Conservation (phyloP, 2,888 invertebrate species). For the Elmis aenea region DNA sequence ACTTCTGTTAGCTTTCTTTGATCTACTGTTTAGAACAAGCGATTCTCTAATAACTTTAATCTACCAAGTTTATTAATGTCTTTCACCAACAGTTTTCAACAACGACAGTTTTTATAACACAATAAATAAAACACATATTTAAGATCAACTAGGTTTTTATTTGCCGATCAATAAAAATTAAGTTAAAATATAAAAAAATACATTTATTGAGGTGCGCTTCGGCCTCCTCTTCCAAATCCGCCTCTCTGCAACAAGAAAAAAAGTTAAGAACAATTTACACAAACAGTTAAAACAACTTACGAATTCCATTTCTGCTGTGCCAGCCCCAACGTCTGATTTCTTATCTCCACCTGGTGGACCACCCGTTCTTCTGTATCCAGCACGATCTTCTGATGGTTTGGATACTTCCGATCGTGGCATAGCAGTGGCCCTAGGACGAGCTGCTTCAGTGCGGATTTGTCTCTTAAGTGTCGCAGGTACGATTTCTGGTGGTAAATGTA, state of each 20-base stretch:
- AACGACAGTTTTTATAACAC: too few relatives aligned
- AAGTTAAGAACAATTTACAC: conserved; percentile 8
- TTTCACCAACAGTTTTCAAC: too few relatives aligned
- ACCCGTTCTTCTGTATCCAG: conserved; percentile 74
- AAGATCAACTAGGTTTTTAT: neutral
- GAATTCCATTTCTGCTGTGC: conserved; percentile 89
- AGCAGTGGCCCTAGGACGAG: conserved; percentile 69
- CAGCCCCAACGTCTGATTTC: conserved; percentile 95
- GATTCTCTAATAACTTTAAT: too few relatives aligned
- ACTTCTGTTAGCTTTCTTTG: too few relatives aligned
- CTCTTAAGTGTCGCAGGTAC: conserved; percentile 96
- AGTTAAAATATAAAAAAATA: conserved; percentile 22
- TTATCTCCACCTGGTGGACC: conserved; percentile 69
- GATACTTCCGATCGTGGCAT: conserved; percentile 63
- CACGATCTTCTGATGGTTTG: conserved; percentile 76
- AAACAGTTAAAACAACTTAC: conserved; percentile 43
- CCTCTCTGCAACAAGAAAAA: conserved; percentile 60
- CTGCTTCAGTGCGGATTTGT: conserved; percentile 79
- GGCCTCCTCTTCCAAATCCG: conserved; percentile 69
- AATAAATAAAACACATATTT: conserved; percentile 2
- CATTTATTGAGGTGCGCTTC: conserved; percentile 52
- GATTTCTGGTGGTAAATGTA: conserved; percentile 97
- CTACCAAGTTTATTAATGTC: too few relatives aligned
- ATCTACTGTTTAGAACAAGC: too few relatives aligned
- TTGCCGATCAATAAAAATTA: neutral